A percentile compares a stretch with the other conserved stretches of the same genome.
phyloP scores from a whole-genome alignment of 2,888 invertebrate species.

The Drosophila prostipennis region DNA sequence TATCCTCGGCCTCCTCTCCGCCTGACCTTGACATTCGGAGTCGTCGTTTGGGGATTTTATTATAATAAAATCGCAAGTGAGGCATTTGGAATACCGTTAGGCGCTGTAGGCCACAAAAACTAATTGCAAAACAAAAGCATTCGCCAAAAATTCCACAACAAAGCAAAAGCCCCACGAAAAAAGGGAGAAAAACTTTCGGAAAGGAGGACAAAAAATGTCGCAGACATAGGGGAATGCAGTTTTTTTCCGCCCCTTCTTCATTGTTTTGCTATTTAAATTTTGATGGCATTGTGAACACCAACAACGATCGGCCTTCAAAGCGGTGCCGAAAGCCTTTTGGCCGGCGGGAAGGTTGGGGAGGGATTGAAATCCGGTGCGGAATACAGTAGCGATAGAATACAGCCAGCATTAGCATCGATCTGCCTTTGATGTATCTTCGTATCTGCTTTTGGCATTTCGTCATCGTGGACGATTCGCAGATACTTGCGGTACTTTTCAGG shows the following conservation, averaged over 20 bases:
- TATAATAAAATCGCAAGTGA: background rate
- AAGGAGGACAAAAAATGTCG: conserved; percentile 65
- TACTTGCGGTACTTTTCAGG: conserved; percentile 32
- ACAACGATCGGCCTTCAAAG: conserved; percentile 68
- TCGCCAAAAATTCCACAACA: conserved; percentile 29
- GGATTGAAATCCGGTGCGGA: conserved; percentile 54
- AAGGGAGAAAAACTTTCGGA: conserved; percentile 4
- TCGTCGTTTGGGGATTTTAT: background rate
- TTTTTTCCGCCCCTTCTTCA: conserved; percentile 21
- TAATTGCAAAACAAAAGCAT: conserved; percentile 62
- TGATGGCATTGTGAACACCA: conserved; percentile 77
- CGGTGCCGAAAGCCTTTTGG: conserved; percentile 40
- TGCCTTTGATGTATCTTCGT: conserved; percentile 55
- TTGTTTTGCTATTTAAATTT: conserved; percentile 75
- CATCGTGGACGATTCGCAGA: conserved; percentile 38
- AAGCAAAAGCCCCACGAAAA: background rate
- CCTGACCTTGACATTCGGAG: conserved; percentile 67
- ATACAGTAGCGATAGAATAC: conserved; percentile 61
- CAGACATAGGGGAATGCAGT: conserved; percentile 73
- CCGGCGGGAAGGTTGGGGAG: background rate
- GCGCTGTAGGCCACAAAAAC: conserved; percentile 34
- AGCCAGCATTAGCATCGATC: conserved; percentile 66
- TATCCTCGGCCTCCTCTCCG: background rate
- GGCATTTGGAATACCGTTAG: conserved; percentile 41
- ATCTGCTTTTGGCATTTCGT: conserved; percentile 67